These are phyloP conservation scores for Stramonita haemastoma DNA, from an alignment of 2,888 invertebrate species.

Conservation along the genomic window DNA sequence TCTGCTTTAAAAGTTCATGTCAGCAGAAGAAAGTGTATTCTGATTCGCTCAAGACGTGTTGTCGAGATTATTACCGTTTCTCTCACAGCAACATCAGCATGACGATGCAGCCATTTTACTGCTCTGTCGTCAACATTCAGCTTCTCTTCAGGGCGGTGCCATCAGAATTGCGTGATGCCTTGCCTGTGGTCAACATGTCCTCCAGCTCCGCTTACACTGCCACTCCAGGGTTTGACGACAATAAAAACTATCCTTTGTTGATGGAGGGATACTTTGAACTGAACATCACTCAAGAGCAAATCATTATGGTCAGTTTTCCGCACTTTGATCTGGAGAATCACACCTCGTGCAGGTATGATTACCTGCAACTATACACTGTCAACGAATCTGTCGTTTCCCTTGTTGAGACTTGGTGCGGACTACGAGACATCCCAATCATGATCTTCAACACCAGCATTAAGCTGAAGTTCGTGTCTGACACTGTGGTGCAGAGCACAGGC, in stretches of 20 bases:
- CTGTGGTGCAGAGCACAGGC: slow-evolving; percentile 7
- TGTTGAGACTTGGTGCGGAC: background rate
- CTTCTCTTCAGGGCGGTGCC: background rate
- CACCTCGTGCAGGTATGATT: slow-evolving; percentile 18
- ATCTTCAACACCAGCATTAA: slow-evolving; percentile 9
- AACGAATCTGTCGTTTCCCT: background rate
- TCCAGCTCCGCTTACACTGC: slow-evolving; percentile 21
- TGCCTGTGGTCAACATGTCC: slow-evolving; percentile 14
- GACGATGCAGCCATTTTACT: background rate
- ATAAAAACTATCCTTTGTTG: background rate
- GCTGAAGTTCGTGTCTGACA: slow-evolving; percentile 5
- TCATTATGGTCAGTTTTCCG: slow-evolving; percentile 36
- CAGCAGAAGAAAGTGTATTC: too few species aligned
- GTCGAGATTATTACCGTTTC: background rate
- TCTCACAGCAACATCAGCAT: background rate
- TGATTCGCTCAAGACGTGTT: background rate
- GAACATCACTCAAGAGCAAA: background rate
- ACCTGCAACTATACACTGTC: background rate
- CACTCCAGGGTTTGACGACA: slow-evolving; percentile 24
- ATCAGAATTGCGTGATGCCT: background rate
- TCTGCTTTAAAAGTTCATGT: background rate
- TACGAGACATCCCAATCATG: background rate
- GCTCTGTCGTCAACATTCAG: background rate
- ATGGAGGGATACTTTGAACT: background rate
- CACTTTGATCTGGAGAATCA: slow-evolving; percentile 36